Conservation (phyloP, 2,113 vertebrate genomes). For the Corythornis vintsioides region DNA sequence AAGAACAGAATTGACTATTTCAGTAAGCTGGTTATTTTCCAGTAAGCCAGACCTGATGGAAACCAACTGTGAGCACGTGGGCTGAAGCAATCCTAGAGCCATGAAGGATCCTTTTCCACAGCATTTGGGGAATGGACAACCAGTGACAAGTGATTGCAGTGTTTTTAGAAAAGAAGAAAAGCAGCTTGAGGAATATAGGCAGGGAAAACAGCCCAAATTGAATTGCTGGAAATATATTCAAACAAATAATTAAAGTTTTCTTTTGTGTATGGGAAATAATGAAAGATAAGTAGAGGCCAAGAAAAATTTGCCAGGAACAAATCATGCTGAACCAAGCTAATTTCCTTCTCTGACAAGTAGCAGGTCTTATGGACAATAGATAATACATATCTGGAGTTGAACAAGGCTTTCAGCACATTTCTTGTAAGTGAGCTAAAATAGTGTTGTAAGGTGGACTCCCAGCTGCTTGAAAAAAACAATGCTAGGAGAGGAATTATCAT, state of each 20-base stretch:
- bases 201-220: background rate
- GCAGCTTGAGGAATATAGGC: background rate
- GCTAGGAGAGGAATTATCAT: background rate
- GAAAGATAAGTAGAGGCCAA: constrained; percentile 39
- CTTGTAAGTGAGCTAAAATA: background rate
- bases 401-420: background rate
- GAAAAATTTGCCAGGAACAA: constrained; percentile 49
- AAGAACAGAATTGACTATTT: background rate
- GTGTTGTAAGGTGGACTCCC: background rate
- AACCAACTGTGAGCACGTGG: rapidly evolving
- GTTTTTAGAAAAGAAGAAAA: background rate
- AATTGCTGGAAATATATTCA: constrained; percentile 13
- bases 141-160: background rate
- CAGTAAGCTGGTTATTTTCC: background rate
- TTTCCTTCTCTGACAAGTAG: constrained; percentile 37
- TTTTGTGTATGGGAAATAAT: constrained; percentile 34
- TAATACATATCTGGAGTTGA: constrained; percentile 23
- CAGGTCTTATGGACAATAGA: constrained; percentile 26
- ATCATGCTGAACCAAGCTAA: background rate
- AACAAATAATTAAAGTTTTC: constrained; percentile 7
- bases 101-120: background rate
- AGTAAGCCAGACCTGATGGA: background rate
- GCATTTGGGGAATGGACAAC: background rate
- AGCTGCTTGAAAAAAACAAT: background rate
- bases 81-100: background rate